These are phyloP conservation scores for Drosophila anomelani DNA, from an alignment of 2,888 invertebrate species.

Conservation along the genomic window DNA sequence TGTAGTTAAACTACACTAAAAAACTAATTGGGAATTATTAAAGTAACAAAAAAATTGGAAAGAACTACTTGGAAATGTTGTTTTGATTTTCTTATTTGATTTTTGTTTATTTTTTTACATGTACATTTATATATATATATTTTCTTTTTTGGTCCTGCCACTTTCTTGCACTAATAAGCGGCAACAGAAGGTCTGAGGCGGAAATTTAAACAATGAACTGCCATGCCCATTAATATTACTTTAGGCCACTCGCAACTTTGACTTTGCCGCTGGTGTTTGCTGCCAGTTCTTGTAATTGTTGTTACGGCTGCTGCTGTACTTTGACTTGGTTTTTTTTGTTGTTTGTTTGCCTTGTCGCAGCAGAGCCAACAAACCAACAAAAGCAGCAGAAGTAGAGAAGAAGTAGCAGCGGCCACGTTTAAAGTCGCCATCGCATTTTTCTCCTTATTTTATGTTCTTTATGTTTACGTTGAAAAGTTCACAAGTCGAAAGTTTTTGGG, in stretches of 20 bases:
- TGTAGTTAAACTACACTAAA: too few species aligned
- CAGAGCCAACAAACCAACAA: conserved; percentile 22
- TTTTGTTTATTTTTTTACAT: not conserved
- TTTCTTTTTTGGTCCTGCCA: conserved; percentile 10
- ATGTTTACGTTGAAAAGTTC: conserved; percentile 32
- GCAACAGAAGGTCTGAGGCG: conserved; percentile 21
- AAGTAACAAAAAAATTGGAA: too few species aligned
- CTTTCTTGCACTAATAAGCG: conserved; percentile 30
- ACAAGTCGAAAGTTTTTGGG: conserved; percentile 16
- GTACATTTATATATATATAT: not conserved
- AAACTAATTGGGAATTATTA: too few species aligned
- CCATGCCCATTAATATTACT: conserved; percentile 76
- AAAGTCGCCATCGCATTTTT: conserved; percentile 27
- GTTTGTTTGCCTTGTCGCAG: conserved; percentile 53
- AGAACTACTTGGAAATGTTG: too few species aligned
- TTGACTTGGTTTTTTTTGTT: not conserved
- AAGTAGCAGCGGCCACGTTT: conserved; percentile 1
- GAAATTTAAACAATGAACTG: conserved; percentile 77
- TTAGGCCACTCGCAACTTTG: conserved; percentile 69
- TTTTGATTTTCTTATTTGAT: too few species aligned
- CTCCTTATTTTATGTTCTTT: conserved; percentile 17
- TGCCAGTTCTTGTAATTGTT: conserved; percentile 15
- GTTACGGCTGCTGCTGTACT: conserved; percentile 8
- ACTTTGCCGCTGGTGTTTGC: conserved; percentile 48
- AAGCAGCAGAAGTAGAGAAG: conserved; percentile 7